Conservation (phyloP, 2,888 invertebrate genomes). For the Limulus polyphemus region DNA sequence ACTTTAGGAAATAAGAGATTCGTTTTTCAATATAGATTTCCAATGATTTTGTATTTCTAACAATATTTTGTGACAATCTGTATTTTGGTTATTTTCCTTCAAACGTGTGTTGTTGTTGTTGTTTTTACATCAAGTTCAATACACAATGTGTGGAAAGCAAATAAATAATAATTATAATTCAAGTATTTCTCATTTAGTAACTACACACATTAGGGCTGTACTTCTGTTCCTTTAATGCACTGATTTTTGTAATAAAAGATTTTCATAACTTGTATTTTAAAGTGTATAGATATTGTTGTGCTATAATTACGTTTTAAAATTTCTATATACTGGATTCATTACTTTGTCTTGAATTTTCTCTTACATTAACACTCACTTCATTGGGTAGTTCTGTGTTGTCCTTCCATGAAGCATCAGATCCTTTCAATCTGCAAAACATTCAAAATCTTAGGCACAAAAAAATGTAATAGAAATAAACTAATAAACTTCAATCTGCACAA, state of each 20-base stretch:
- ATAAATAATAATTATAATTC: too few relatives aligned
- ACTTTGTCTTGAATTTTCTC: neutral
- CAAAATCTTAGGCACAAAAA: constrained; percentile 4
- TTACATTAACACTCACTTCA: constrained; percentile 31
- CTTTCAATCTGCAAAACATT: constrained; percentile 52
- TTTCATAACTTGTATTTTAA: too few relatives aligned
- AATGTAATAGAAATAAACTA: neutral
- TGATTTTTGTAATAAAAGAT: too few relatives aligned
- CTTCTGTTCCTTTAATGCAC: too few relatives aligned
- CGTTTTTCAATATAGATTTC: neutral
- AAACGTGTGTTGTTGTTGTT: too few relatives aligned
- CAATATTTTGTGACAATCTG: neutral
- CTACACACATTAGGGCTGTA: too few relatives aligned
- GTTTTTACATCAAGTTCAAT: too few relatives aligned
- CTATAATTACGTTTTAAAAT: too few relatives aligned
- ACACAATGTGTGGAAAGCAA: too few relatives aligned
- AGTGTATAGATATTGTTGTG: too few relatives aligned
- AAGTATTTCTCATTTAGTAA: too few relatives aligned
- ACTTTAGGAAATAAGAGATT: neutral
- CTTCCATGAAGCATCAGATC: constrained; percentile 78
- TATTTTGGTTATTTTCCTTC: too few relatives aligned
- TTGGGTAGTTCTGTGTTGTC: constrained; percentile 66
- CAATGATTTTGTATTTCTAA: neutral
- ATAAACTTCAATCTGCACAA: neutral
- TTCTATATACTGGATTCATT: neutral